These are phyloP conservation scores for Papilio protenor DNA, from an alignment of 2,888 invertebrate genomes.

Conservation along the genomic window DNA sequence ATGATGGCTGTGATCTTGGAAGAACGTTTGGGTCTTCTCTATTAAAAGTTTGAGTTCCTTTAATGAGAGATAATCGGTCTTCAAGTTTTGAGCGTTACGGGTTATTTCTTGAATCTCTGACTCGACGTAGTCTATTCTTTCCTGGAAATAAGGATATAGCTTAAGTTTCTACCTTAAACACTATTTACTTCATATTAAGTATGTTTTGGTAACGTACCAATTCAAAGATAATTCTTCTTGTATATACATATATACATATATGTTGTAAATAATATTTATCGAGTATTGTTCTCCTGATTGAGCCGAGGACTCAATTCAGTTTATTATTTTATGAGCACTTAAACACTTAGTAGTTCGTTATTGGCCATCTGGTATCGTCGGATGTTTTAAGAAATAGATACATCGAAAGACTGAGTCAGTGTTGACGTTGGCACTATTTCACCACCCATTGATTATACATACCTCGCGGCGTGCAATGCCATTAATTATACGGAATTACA, in stretches of 20 bases:
- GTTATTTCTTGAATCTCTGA: constrained; percentile 81
- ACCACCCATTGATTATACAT: constrained; percentile 30
- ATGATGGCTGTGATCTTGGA: constrained; percentile 86
- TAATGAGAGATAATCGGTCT: constrained; percentile 74
- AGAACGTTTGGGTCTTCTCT: constrained; percentile 78
- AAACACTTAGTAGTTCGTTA: constrained; percentile 15
- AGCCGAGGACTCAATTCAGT: neutral
- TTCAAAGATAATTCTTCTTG: neutral
- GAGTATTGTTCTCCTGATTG: constrained; percentile 4
- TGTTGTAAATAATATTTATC: neutral
- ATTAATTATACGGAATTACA: constrained; percentile 18
- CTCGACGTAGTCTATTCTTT: constrained; percentile 81
- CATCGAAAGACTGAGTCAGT: constrained; percentile 26
- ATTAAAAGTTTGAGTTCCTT: constrained; percentile 75
- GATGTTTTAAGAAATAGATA: constrained; percentile 39
- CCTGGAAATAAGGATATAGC: constrained; percentile 59
- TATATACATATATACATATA: no score
- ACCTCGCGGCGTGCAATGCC: constrained; percentile 18
- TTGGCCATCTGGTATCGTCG: constrained; percentile 33
- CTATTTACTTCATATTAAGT: neutral
- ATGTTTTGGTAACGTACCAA: neutral
- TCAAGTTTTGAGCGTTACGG: constrained; percentile 76
- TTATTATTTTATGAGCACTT: constrained; percentile 25
- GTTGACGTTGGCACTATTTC: constrained; percentile 31
- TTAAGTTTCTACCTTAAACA: neutral